Evolutionary conservation across 2,888 invertebrate genomes (phyloP).

Genomic region (Clostera curtula): DNA sequence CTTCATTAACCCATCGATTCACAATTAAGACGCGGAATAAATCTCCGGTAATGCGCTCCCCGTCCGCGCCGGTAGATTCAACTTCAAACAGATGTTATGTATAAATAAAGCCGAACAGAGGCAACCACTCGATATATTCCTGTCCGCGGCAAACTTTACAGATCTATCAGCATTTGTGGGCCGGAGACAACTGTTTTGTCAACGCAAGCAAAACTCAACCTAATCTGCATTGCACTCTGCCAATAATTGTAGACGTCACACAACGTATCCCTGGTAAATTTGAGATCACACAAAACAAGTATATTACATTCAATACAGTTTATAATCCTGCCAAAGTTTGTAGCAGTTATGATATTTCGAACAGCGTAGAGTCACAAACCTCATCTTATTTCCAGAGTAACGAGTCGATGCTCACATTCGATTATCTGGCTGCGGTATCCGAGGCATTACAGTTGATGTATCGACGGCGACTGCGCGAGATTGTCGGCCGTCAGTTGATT

Average conservation of each 20-base stretch:
- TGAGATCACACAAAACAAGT: constrained; percentile 15
- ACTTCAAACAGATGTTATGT: constrained; percentile 74
- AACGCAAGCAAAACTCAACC: constrained; percentile 40
- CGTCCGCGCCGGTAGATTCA: constrained; percentile 71
- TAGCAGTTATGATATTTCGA: constrained; percentile 40
- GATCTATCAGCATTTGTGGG: constrained; percentile 60
- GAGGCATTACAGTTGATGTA: constrained; percentile 74
- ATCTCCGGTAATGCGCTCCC: constrained; percentile 72
- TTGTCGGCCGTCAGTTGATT: constrained; percentile 69
- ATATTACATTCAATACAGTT: constrained; percentile 29
- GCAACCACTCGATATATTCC: constrained; percentile 74
- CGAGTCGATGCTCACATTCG: constrained; percentile 74
- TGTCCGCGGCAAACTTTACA: constrained; percentile 74
- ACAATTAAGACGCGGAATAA: constrained; percentile 75
- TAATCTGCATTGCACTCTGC: constrained; percentile 24
- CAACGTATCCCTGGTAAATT: constrained; percentile 15
- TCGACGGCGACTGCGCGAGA: constrained; percentile 68
- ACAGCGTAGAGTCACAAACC: constrained; percentile 44
- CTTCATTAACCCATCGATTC: constrained; percentile 76
- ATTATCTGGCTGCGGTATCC: constrained; percentile 73
- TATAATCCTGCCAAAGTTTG: constrained; percentile 27
- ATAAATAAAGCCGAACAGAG: constrained; percentile 74
- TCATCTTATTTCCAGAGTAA: constrained; percentile 72
- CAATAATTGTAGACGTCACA: constrained; percentile 15
- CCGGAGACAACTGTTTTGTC: constrained; percentile 41